Evolutionary conservation across 2,113 vertebrate genomes (phyloP).

Genomic region (Dendropsophus ebraccatus): DNA sequence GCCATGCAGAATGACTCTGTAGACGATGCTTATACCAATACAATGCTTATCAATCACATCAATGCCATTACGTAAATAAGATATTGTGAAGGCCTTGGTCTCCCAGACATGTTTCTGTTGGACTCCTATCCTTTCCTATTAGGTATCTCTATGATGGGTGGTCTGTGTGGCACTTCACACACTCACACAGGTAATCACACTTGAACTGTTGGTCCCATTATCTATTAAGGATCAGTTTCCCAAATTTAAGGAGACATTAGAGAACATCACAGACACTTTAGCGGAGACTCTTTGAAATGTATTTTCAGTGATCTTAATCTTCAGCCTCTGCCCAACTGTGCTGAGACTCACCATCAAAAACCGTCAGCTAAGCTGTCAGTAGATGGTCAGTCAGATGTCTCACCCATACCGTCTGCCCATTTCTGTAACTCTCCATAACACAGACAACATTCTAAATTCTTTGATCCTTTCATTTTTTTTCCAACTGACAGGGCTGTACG

Average conservation of each 20-base stretch:
- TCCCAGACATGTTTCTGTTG: too few relatives aligned
- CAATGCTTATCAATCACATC: neutral
- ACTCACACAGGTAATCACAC: neutral
- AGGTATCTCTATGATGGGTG: neutral
- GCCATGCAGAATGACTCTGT: too few relatives aligned
- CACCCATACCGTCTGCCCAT: neutral
- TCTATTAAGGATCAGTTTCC: constrained; percentile 10
- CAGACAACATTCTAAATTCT: too few relatives aligned
- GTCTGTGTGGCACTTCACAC: neutral
- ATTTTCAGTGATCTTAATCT: constrained; percentile 23
- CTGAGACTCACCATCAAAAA: neutral
- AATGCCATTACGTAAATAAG: neutral
- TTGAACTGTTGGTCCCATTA: constrained; percentile 21
- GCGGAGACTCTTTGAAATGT: constrained; percentile 44
- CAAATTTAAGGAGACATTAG: constrained; percentile 21
- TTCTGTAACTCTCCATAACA: neutral
- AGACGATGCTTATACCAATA: neutral
- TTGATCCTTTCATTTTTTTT: too few relatives aligned
- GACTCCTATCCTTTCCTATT: neutral
- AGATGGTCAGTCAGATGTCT: neutral
- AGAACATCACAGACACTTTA: constrained; percentile 18
- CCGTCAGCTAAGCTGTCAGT: neutral
- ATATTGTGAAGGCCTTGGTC: too few relatives aligned
- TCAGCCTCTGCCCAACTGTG: neutral
- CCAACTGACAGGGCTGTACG: too few relatives aligned